Percentiles rank a stretch among this genome's conserved stretches.
Conservation (phyloP, 2,113 vertebrate genomes). For the Lepus americanus region DNA sequence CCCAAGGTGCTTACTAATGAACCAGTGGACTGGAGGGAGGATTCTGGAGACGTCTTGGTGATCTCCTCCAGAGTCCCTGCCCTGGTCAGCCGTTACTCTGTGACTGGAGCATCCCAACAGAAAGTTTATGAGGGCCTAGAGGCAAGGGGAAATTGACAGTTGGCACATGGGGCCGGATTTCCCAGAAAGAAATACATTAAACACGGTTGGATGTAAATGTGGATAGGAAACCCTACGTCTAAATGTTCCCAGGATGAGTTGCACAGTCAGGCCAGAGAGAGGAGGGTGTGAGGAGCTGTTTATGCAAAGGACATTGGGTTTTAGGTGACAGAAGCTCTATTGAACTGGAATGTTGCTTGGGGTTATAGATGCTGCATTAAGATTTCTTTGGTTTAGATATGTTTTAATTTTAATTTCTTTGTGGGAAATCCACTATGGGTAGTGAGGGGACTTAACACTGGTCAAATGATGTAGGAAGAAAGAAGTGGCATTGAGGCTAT, state of each 20-base stretch:
- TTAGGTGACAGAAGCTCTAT: background rate
- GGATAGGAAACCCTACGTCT: background rate
- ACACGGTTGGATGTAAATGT: too few relatives aligned
- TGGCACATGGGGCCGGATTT: background rate
- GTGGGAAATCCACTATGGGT: background rate
- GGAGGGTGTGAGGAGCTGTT: background rate
- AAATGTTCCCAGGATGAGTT: background rate
- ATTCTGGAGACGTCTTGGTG: background rate
- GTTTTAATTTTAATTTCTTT: conserved; percentile 34
- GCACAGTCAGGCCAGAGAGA: background rate
- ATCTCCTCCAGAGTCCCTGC: background rate
- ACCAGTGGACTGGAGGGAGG: background rate
- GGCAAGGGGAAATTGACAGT: background rate
- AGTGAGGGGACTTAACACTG: background rate
- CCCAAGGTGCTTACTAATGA: background rate
- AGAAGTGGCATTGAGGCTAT: background rate
- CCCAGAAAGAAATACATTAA: background rate
- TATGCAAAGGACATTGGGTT: background rate
- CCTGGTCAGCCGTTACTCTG: background rate
- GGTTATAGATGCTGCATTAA: background rate
- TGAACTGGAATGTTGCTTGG: background rate
- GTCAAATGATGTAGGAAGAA: background rate
- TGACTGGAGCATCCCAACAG: background rate
- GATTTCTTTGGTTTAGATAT: background rate
- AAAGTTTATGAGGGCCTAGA: background rate